Evolutionary conservation across 2,113 vertebrate species (phyloP).

Genomic region (Notarius lentiginosus): DNA sequence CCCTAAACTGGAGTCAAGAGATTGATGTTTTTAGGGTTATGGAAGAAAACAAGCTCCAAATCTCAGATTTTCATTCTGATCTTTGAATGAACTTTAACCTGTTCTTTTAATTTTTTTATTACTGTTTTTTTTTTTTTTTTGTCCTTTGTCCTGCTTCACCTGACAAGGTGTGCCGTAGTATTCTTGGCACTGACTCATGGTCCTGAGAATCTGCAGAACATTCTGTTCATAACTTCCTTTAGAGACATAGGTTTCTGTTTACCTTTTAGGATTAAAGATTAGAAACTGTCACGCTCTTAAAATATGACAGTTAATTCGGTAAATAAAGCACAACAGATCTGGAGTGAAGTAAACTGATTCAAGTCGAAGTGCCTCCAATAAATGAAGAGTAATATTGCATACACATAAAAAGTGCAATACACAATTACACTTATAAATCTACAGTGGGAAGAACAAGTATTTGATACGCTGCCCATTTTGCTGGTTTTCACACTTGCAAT

Average conservation of each 20-base stretch:
- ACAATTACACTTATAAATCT: background rate
- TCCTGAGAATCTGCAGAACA: slow-evolving; percentile 10
- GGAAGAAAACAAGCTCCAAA: background rate
- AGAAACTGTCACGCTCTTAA: background rate
- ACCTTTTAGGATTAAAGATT: background rate
- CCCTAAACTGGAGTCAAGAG: background rate
- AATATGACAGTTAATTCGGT: background rate
- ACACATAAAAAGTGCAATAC: background rate
- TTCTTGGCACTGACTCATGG: slow-evolving; percentile 30
- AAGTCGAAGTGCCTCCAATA: background rate
- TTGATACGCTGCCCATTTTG: too few relatives aligned
- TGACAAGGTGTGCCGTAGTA: background rate
- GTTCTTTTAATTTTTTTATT: too few relatives aligned
- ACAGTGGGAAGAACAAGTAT: too few relatives aligned
- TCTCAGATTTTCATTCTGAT: background rate
- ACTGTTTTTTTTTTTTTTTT: background rate
- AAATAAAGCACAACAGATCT: background rate
- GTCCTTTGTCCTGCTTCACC: background rate
- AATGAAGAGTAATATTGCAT: background rate
- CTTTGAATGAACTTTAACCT: background rate
- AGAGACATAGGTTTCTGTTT: background rate
- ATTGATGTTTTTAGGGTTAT: background rate
- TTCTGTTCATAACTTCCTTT: slow-evolving; percentile 19
- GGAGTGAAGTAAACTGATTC: background rate
- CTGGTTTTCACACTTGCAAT: too few relatives aligned